Percentiles rank a stretch among this genome's conserved stretches.
phyloP scores from a whole-genome alignment of 2,888 invertebrate genomes.

The Pegoplata infirma region DNA sequence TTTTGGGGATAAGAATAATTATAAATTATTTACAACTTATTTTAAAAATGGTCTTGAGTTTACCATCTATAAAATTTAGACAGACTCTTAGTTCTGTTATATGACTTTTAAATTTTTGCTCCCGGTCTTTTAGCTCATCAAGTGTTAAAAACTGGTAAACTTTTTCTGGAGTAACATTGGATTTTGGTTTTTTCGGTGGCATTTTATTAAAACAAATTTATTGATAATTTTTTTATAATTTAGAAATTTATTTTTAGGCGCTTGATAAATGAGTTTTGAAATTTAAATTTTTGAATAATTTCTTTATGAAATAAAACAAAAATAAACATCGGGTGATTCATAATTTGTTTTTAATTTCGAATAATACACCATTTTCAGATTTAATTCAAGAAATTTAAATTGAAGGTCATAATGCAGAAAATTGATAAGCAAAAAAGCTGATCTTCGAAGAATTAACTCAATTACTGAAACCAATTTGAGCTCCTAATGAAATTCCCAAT shows the following conservation, averaged over 20 bases:
- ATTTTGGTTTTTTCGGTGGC: conserved; percentile 39
- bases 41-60: not conserved
- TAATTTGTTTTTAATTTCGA: no score
- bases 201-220: conserved; percentile 16
- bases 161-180: conserved; percentile 30
- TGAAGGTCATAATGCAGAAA: no score
- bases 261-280: no score
- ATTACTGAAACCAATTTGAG: no score
- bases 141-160: conserved; percentile 64
- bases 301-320: no score
- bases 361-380: no score
- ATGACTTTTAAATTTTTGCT: conserved; percentile 62
- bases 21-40: not conserved
- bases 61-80: conserved; percentile 66
- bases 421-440: no score
- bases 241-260: no score
- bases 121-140: conserved; percentile 65
- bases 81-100: conserved; percentile 66
- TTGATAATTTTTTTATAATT: not conserved
- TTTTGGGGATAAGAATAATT: not conserved
- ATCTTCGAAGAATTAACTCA: no score
- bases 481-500: no score
- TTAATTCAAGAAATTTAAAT: no score
- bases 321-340: not conserved
- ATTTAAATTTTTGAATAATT: no score